Evolutionary conservation across 1,140 invertebrate species (phyloP), one percentile per base, ranked within the genome.

Genomic region (Drosophila sp.): DNA sequence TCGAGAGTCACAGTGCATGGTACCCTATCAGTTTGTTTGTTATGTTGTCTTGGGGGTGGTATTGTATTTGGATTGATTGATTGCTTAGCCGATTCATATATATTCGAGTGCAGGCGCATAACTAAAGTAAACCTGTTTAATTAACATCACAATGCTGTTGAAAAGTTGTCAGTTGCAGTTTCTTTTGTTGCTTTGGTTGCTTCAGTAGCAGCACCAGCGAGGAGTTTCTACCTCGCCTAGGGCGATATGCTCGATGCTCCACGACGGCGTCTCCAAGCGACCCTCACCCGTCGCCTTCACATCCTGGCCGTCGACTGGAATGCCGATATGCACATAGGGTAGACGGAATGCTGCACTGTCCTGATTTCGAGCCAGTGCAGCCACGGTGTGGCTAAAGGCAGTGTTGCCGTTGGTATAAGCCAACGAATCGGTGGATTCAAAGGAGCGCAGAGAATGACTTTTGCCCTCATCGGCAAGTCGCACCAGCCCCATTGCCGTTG

Each of bases 401-500:
- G 90, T 91, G 53, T 91, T 89, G 21, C 80, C 84, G 36, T 92
- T 91, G 8, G 86, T 79, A 64, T 89, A 92, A 18, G 82, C 72
- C 36, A 92, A 57, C 0, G 92, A 93, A 40, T 93, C 93, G 18
- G 79, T 91, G 0, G 92, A 93, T 58, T 94, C 92, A 41, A 93
- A 92, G 53, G 93, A 92, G 70, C 92, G 93, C 7, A 95, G 63
- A 21, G 93, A 92, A 11, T 87, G 92, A 3, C 91, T 91, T 45
- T 93, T 83, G 46, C 92, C 91, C 65, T 93, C 92, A 48, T 92
- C 89, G 5, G 92, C 91, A 36, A 94, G 71, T 36, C 91, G 93
- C 2, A 94, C 89, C 3, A 96, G 90, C 6, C 94, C 94, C 27
- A 92, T 90, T 0, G 95, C 95, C n/a, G 94, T 94, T 21, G 93